phyloP scores from a whole-genome alignment of 2,797 vertebrate species.

The Labroides dimidiatus region DNA sequence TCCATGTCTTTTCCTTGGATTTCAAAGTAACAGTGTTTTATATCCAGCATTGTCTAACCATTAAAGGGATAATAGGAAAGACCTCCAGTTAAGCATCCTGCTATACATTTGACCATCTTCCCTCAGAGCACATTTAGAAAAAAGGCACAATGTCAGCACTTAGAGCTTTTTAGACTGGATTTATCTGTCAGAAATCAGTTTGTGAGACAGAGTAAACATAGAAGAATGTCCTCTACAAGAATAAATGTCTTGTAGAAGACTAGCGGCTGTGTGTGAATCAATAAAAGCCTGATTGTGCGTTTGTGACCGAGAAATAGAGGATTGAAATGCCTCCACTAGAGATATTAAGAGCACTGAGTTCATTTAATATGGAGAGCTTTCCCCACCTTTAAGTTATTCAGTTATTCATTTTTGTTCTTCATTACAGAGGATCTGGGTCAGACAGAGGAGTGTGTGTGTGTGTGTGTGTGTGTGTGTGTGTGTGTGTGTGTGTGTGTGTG shows the following conservation, averaged over 20 bases:
- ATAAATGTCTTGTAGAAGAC: neutral
- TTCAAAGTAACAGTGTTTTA: no score
- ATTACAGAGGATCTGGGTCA: conserved; percentile 42
- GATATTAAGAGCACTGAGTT: conserved; percentile 20
- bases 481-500: neutral
- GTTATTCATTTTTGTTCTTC: conserved; percentile 43
- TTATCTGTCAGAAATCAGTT: conserved; percentile 11
- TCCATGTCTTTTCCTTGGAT: no score
- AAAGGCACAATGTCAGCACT: conserved; percentile 29
- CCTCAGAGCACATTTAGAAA: conserved; percentile 12
- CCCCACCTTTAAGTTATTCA: conserved; percentile 47
- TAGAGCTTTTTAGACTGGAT: conserved; percentile 24
- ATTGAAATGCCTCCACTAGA: neutral
- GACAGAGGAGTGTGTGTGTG: neutral
- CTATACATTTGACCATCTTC: neutral
- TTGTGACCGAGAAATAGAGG: neutral
- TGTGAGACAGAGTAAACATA: neutral
- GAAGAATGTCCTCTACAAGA: no score
- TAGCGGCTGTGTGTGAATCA: neutral
- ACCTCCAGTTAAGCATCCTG: no score
- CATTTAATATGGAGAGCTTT: conserved; percentile 12
- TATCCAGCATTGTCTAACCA: no score
- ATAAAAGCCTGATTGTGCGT: neutral
- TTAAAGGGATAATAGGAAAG: no score
- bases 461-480: neutral